These are phyloP conservation scores for Ammospiza caudacuta DNA, from an alignment of 2,113 vertebrate species.

Conservation along the genomic window DNA sequence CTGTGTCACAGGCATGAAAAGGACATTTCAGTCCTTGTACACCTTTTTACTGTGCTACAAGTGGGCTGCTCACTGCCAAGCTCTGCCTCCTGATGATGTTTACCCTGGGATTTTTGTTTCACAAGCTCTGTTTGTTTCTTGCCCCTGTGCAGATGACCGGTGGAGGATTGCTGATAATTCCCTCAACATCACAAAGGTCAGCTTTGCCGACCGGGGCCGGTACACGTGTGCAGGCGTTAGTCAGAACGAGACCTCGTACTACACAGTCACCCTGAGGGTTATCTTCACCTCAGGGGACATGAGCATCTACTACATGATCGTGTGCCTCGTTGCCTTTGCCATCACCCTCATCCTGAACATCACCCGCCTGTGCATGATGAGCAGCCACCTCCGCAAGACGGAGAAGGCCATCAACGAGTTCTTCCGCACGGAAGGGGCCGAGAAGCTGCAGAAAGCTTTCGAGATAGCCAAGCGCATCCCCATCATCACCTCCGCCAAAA, in stretches of 20 bases:
- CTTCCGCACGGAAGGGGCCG: slow-evolving; percentile 91
- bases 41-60: not conserved
- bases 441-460: slow-evolving; percentile 95
- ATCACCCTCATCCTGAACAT: slow-evolving; percentile 91
- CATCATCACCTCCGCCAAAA: slow-evolving; percentile 92
- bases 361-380: slow-evolving; percentile 92
- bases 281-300: slow-evolving; percentile 87
- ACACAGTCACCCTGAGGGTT: slow-evolving; percentile 87
- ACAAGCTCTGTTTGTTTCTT: slow-evolving; percentile 8
- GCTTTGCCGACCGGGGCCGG: slow-evolving; percentile 87
- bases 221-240: slow-evolving; percentile 82
- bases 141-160: slow-evolving; percentile 76
- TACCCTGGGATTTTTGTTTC: not conserved
- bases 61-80: not conserved
- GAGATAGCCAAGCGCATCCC: slow-evolving; percentile 96
- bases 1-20: not conserved
- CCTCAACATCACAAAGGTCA: slow-evolving; percentile 89
- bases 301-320: slow-evolving; percentile 89
- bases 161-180: slow-evolving; percentile 80
- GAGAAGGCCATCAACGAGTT: slow-evolving; percentile 95
- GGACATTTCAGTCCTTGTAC: not conserved
- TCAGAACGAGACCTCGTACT: slow-evolving; percentile 63
- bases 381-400: slow-evolving; percentile 91
- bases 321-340: slow-evolving; percentile 90
- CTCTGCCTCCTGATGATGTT: not conserved